Percentiles rank a stretch among this genome's conserved stretches.
Conservation (phyloP, 2,113 vertebrate species). For the Thamnophis sirtalis region DNA sequence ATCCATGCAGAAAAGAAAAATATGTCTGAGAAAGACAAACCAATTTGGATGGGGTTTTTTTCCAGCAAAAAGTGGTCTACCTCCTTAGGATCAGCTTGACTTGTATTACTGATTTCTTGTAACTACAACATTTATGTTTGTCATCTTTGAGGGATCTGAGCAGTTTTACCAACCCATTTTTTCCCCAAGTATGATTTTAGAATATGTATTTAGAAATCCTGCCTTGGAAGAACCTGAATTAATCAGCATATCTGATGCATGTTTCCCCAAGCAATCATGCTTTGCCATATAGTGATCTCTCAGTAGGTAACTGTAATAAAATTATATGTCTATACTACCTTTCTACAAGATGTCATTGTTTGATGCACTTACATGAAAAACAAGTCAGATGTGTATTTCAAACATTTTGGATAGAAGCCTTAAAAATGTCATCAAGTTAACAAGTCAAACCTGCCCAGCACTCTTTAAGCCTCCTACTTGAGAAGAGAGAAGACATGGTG, state of each 20-base stretch:
- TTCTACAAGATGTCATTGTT: neutral
- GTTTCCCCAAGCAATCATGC: neutral
- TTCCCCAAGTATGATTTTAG: neutral
- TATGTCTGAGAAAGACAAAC: neutral
- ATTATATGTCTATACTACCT: neutral
- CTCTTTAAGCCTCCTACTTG: neutral
- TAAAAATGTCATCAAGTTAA: neutral
- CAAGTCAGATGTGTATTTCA: neutral
- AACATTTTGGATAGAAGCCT: neutral
- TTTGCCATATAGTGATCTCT: neutral
- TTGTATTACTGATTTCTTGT: neutral
- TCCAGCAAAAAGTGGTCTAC: neutral
- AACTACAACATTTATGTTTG: neutral
- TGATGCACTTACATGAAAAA: neutral
- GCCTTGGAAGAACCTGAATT: neutral
- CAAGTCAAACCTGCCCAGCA: neutral
- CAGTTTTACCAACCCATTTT: neutral
- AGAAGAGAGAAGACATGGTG: neutral
- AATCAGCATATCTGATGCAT: neutral
- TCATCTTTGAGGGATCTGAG: neutral
- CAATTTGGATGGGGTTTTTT: neutral
- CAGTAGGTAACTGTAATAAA: neutral
- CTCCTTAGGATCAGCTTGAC: neutral
- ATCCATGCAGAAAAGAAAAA: neutral
- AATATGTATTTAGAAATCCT: neutral